Percentiles rank a stretch among this genome's conserved stretches.
These are phyloP conservation scores for Leucozona laternaria DNA, from an alignment of 2,888 invertebrate species.

Conservation along the genomic window DNA sequence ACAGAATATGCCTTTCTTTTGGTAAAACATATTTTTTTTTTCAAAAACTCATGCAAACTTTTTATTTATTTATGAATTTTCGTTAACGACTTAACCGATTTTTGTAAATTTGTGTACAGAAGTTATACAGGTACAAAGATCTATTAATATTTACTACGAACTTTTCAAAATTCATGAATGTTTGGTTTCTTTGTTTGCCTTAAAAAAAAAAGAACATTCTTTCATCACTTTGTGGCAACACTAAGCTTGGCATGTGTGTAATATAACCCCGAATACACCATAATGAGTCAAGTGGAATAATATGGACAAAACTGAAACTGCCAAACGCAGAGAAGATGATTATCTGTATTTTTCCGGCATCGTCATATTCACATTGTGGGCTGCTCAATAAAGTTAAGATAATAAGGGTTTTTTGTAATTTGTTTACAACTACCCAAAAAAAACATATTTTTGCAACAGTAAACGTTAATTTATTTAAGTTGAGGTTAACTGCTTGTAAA, in stretches of 20 bases:
- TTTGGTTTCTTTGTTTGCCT: no score
- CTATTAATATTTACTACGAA: no score
- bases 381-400: background rate
- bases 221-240: background rate
- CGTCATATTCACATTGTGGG: background rate
- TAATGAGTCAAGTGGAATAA: slow-evolving; percentile 1
- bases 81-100: no score
- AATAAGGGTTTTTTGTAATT: slow-evolving; percentile 11
- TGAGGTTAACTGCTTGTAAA: background rate
- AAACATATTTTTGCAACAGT: background rate
- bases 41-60: no score
- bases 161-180: no score
- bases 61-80: no score
- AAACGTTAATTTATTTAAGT: background rate
- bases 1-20: no score
- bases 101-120: no score
- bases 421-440: background rate
- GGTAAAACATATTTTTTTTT: no score
- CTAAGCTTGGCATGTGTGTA: background rate
- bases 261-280: background rate
- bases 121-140: no score
- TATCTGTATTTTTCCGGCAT: background rate
- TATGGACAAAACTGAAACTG: background rate
- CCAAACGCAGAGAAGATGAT: background rate
- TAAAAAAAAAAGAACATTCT: no score